These are phyloP conservation scores for Sialis fuliginosa DNA, from an alignment of 2,888 invertebrate species.

Conservation along the genomic window DNA sequence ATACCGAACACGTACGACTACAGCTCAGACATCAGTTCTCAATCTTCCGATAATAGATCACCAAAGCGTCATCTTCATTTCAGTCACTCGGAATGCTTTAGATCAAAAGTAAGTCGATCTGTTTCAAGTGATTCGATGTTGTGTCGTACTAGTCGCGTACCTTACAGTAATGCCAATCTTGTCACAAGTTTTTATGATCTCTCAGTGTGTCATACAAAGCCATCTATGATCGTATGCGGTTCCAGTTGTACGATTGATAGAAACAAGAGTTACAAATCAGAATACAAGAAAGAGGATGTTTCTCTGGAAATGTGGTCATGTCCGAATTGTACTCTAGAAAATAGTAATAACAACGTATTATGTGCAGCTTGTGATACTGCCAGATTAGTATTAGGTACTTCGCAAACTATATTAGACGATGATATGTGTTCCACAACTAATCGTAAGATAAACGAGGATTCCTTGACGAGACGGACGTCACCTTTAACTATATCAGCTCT, in stretches of 20 bases:
- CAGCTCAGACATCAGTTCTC: slow-evolving; percentile 16
- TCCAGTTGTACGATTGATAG: slow-evolving; percentile 29
- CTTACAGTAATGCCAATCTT: slow-evolving; percentile 4
- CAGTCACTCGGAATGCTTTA: slow-evolving; percentile 26
- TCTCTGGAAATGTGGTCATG: slow-evolving; percentile 47
- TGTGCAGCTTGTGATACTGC: slow-evolving; percentile 66
- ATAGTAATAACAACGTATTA: slow-evolving; percentile 41
- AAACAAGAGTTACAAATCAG: slow-evolving; percentile 13
- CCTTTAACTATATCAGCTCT: slow-evolving; percentile 9
- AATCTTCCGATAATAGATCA: slow-evolving; percentile 17
- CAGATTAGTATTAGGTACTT: slow-evolving; percentile 29
- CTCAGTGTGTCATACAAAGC: slow-evolving; percentile 1
- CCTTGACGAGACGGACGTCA: background rate
- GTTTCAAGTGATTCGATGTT: slow-evolving; percentile 46
- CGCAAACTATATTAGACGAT: slow-evolving; percentile 16
- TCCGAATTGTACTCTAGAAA: slow-evolving; percentile 57
- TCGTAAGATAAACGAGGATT: background rate
- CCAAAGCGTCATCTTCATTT: slow-evolving; percentile 30
- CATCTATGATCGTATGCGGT: slow-evolving; percentile 21
- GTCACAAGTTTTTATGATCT: slow-evolving; percentile 5
- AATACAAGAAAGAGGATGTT: slow-evolving; percentile 15
- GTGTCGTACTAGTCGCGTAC: slow-evolving; percentile 12
- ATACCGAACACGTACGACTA: slow-evolving; percentile 8
- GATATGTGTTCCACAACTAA: slow-evolving; percentile 6
- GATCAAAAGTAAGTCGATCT: slow-evolving; percentile 38